A percentile compares a stretch with the other conserved stretches of the same genome.
These are phyloP conservation scores for Ibycter americanus DNA, from an alignment of 2,797 vertebrate species.

Conservation along the genomic window DNA sequence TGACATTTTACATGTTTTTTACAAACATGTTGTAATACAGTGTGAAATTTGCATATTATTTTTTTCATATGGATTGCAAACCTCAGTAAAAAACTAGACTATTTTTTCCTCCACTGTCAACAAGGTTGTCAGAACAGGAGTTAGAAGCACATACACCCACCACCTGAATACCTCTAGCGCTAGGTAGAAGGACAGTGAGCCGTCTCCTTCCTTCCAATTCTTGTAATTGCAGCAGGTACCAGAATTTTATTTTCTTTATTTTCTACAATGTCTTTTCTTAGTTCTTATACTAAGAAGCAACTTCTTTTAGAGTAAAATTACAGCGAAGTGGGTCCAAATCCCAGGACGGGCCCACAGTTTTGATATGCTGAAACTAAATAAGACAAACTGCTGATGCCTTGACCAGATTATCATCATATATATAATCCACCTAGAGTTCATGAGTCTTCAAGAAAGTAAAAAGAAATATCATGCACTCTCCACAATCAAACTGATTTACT, in stretches of 20 bases:
- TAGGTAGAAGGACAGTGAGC: not conserved
- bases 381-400: not conserved
- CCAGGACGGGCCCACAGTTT: not conserved
- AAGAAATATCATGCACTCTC: not conserved
- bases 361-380: not conserved
- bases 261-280: not conserved
- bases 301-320: not conserved
- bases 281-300: not conserved
- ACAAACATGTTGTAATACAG: not conserved
- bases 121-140: not conserved
- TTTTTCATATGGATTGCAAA: not conserved
- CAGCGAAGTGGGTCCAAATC: not conserved
- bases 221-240: not conserved
- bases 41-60: not conserved
- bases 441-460: not conserved
- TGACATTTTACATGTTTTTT: fast-evolving
- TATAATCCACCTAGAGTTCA: not conserved
- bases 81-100: not conserved
- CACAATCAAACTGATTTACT: not conserved
- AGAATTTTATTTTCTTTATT: not conserved
- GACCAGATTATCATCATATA: not conserved
- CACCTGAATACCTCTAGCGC: not conserved
- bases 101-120: not conserved
- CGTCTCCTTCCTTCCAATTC: not conserved
- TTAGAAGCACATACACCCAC: not conserved